Evolutionary conservation across 2,113 vertebrate genomes (phyloP), one percentile per base, ranked within the genome.

Genomic region (Psittacula cyanocephala): DNA sequence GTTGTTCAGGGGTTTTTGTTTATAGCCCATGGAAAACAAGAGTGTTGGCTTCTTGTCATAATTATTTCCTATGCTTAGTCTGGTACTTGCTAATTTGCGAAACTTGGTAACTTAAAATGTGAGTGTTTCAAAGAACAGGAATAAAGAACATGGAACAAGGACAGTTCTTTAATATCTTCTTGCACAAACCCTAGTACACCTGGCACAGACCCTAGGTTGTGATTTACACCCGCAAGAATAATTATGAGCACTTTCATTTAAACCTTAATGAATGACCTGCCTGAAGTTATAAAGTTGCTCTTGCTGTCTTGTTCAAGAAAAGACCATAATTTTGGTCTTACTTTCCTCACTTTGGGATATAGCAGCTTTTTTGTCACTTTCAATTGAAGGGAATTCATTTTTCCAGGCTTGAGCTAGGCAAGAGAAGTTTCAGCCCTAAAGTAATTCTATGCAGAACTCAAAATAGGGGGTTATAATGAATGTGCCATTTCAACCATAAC

Each of bases 191-290:
- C 75, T 6, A 6, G 17, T 35, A 24, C 33, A 24, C 33, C 22
- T 35, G 33, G 22, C 33, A 59, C 33, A 35, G 57, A n/a, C 22
- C 22, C n/a, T 59, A 59, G 33, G 33, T 59, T 33, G 16, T 59
- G 43, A 81, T 70, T 37, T 68, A 46, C 25, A 27, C 46, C 76
- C 52, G 31, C 7, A 22, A 49, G 20, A 75, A 62, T 43, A 62
- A 75, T 74, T 19, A 35, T 0, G 8, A 81, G 25, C n/a, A 4
- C 11, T 35, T 69, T 25, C 22, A 12, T 35, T 75, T 41, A 35
- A 44, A 39, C 15, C 35, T 49, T 16, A 11, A 47, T 0, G 4
- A 14, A 44, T 2, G 31, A 49, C 43, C 18, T 0, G 1, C 44
- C 12, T 52, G 18, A 74, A 53, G 29, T 41, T 33, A 6, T 31